Conservation (phyloP, 2,113 vertebrate genomes). For the Triplophysa rosa region DNA sequence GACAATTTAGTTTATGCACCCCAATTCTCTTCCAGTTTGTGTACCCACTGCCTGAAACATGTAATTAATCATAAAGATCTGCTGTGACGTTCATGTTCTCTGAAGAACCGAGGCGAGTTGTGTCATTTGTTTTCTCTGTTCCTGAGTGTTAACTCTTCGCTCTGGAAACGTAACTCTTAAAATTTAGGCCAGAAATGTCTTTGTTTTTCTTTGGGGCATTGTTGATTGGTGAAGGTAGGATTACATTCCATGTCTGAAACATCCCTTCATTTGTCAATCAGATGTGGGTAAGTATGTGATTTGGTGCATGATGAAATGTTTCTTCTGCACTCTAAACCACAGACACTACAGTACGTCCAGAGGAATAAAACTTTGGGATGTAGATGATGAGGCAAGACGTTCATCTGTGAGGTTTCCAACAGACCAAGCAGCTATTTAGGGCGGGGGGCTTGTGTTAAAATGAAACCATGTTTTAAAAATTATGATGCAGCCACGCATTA, state of each 20-base stretch:
- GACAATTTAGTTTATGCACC: conserved; percentile 12
- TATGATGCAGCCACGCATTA: conserved; percentile 46
- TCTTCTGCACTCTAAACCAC: conserved; percentile 31
- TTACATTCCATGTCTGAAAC: conserved; percentile 39
- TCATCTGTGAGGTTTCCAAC: background rate
- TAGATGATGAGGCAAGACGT: background rate
- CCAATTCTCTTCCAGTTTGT: conserved; percentile 17
- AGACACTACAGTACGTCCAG: background rate
- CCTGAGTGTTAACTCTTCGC: conserved; percentile 44
- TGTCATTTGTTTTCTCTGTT: conserved; percentile 35
- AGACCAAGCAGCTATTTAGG: background rate
- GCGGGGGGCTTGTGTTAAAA: conserved; percentile 25
- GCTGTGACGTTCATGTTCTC: conserved; percentile 52
- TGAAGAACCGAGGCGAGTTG: conserved; percentile 31
- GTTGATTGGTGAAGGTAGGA: conserved; percentile 45
- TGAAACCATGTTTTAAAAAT: conserved; percentile 61
- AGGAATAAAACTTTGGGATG: background rate
- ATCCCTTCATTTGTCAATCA: conserved; percentile 46
- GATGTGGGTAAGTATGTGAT: background rate
- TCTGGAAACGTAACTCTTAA: conserved; percentile 39
- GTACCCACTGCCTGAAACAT: conserved; percentile 53
- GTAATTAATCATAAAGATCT: conserved; percentile 62
- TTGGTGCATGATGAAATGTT: background rate
- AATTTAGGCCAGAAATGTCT: conserved; percentile 32
- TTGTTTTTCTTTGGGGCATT: conserved; percentile 41